phyloP scores from a whole-genome alignment of 2,797 vertebrate species.

The Chelonia mydas region DNA sequence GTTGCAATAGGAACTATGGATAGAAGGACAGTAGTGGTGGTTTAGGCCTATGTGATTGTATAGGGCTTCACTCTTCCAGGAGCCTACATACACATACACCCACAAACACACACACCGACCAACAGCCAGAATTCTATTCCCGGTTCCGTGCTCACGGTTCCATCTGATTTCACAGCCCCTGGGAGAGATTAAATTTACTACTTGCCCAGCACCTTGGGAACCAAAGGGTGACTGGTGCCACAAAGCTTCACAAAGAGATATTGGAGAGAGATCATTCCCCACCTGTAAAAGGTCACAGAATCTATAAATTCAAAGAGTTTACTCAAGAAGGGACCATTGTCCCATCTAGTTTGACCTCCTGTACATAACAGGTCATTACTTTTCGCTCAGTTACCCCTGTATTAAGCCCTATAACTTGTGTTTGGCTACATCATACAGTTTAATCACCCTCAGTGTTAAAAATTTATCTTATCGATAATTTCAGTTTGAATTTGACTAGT shows the following conservation, averaged over 20 bases:
- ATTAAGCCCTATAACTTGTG: neutral
- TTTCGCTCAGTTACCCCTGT: neutral
- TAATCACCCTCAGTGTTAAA: conserved; percentile 49
- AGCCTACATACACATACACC: neutral
- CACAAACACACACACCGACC: neutral
- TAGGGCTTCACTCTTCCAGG: neutral
- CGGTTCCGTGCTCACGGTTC: no score
- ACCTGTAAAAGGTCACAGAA: neutral
- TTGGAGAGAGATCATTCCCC: neutral
- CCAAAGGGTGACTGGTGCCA: neutral
- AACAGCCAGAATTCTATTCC: neutral
- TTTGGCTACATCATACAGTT: neutral
- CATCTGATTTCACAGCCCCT: neutral
- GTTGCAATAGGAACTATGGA: neutral
- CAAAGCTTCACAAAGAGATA: neutral
- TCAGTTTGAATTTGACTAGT: no score
- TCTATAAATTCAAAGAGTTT: neutral
- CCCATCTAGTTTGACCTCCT: neutral
- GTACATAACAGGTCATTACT: no score
- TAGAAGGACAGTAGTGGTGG: no score
- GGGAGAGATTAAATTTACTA: neutral
- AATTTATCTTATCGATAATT: neutral
- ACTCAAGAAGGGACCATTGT: neutral
- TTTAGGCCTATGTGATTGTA: no score
- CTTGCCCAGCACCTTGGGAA: neutral